These are phyloP conservation scores for Lepidotrigona ventralis DNA, from an alignment of 1,140 invertebrate genomes.

Conservation along the genomic window DNA sequence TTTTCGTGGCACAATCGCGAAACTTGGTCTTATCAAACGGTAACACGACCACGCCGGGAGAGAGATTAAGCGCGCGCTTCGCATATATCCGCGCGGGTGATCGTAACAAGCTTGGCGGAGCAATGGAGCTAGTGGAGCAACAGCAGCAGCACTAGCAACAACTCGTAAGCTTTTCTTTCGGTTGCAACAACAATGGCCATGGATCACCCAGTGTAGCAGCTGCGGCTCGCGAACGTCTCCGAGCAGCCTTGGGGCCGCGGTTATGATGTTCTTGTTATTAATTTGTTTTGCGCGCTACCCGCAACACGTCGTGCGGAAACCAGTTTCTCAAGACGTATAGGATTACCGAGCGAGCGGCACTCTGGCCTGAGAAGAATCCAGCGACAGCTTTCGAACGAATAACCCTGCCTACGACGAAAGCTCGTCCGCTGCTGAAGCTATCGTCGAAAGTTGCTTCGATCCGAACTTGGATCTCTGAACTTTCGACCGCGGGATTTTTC, in stretches of 20 bases:
- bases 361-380: constrained; percentile 52
- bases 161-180: constrained; percentile 39
- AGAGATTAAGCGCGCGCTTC: constrained; percentile 9
- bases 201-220: constrained; percentile 64
- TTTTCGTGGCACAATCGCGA: not conserved
- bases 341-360: constrained; percentile 60
- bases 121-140: not conserved
- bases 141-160: not conserved
- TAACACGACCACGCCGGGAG: constrained; percentile 18
- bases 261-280: constrained; percentile 72
- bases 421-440: constrained; percentile 18
- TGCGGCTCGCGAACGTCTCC: constrained; percentile 59
- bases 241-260: constrained; percentile 62
- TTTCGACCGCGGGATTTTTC: constrained; percentile 17
- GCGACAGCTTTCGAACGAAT: constrained; percentile 65
- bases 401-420: constrained; percentile 60
- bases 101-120: not conserved
- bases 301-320: constrained; percentile 68
- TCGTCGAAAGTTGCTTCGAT: constrained; percentile 26
- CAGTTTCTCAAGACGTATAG: constrained; percentile 70
- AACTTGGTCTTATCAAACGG: constrained; percentile 2
- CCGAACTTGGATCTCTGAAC: constrained; percentile 52
- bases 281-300: constrained; percentile 70
- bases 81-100: not conserved
- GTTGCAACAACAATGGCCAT: constrained; percentile 50